Percentiles rank a stretch among this genome's conserved stretches.
phyloP scores from a whole-genome alignment of 2,113 vertebrate species.

The Naja naja region DNA sequence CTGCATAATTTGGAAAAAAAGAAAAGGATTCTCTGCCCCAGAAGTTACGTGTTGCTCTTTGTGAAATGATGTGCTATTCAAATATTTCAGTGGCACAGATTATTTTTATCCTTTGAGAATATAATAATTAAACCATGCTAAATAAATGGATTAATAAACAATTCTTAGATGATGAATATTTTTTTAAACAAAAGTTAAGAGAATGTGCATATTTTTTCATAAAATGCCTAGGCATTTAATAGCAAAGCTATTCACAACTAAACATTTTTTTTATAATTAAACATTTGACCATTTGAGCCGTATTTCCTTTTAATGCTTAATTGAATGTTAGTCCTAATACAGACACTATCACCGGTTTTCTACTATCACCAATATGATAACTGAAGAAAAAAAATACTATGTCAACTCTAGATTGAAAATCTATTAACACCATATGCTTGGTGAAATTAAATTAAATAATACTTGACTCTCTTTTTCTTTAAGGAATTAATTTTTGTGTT shows the following conservation, averaged over 20 bases:
- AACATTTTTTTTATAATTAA: neutral
- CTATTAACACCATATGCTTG: neutral
- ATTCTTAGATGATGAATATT: neutral
- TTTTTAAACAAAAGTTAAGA: neutral
- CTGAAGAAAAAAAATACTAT: neutral
- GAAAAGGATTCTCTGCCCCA: neutral
- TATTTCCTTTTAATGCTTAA: neutral
- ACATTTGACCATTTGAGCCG: neutral
- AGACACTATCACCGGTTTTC: neutral
- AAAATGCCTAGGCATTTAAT: neutral
- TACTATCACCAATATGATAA: neutral
- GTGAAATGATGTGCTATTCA: neutral
- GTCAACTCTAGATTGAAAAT: neutral
- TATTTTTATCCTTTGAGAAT: neutral
- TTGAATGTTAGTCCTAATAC: neutral
- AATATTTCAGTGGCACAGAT: neutral
- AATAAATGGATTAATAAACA: neutral
- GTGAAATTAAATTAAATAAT: neutral
- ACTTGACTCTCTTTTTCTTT: neutral
- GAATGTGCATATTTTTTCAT: neutral
- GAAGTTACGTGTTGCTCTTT: neutral
- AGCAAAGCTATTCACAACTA: neutral
- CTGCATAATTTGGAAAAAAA: neutral
- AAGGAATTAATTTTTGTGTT: neutral
- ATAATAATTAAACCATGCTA: neutral